Percentiles rank a stretch among this genome's conserved stretches.
Conservation (phyloP, 2,888 invertebrate species). For the Drosophila neotestacea region DNA sequence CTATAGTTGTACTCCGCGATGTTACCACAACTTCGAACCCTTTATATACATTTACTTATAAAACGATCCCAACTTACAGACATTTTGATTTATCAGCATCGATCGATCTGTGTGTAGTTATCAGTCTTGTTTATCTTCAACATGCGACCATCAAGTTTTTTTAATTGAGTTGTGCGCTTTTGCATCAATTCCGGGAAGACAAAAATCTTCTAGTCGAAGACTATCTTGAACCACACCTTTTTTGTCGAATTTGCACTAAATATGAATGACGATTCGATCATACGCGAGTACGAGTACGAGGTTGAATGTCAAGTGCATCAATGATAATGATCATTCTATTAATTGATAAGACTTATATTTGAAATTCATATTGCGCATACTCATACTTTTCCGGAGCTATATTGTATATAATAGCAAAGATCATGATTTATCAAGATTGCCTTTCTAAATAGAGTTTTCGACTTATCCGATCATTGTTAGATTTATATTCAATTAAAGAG, state of each 20-base stretch:
- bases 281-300: background rate
- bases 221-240: slow-evolving; percentile 52
- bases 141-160: slow-evolving; percentile 54
- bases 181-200: slow-evolving; percentile 60
- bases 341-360: background rate
- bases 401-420: too few relatives aligned
- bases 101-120: slow-evolving; percentile 43
- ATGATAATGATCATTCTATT: slow-evolving; percentile 5
- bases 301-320: slow-evolving; percentile 18
- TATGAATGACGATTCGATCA: slow-evolving; percentile 36
- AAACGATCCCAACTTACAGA: slow-evolving; percentile 16
- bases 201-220: slow-evolving; percentile 15
- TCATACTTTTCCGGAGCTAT: too few relatives aligned
- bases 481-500: too few relatives aligned
- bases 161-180: slow-evolving; percentile 70
- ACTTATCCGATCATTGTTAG: too few relatives aligned
- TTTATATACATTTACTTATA: slow-evolving; percentile 57
- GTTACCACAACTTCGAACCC: slow-evolving; percentile 50
- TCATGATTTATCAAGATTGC: too few relatives aligned
- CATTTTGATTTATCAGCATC: slow-evolving; percentile 52
- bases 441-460: too few relatives aligned
- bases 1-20: slow-evolving; percentile 65
- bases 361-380: background rate
- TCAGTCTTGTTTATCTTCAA: slow-evolving; percentile 55
- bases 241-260: slow-evolving; percentile 23